Evolutionary conservation across 2,888 invertebrate genomes (phyloP).

Genomic region (Eremobia ochroleuca): DNA sequence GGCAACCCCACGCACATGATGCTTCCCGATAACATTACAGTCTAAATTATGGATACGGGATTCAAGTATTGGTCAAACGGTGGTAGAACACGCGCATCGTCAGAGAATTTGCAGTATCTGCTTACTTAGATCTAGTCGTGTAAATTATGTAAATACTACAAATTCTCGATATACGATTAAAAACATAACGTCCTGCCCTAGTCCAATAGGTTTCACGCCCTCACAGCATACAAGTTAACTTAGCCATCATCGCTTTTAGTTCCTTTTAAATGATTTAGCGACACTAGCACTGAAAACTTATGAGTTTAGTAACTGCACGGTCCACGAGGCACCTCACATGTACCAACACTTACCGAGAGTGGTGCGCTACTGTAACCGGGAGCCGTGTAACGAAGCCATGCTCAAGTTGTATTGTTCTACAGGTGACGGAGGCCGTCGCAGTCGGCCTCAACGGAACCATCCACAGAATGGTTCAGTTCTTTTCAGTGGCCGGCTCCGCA

Average conservation of each 20-base stretch:
- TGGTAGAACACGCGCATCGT: conserved; percentile 65
- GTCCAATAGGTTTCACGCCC: conserved; percentile 82
- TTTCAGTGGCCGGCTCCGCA: conserved; percentile 92
- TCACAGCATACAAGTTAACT: conserved; percentile 83
- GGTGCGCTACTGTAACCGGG: conserved; percentile 56
- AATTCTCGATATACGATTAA: conserved; percentile 72
- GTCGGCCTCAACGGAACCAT: conserved; percentile 92
- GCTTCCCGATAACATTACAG: conserved; percentile 80
- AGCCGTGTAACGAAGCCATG: conserved; percentile 80
- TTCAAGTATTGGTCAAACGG: conserved; percentile 59
- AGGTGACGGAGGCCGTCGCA: conserved; percentile 92
- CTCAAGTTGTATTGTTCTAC: conserved; percentile 90
- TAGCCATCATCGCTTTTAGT: conserved; percentile 88
- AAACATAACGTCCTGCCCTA: conserved; percentile 72
- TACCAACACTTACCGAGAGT: conserved; percentile 49
- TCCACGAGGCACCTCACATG: conserved; percentile 74
- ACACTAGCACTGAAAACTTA: conserved; percentile 80
- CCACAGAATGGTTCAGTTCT: conserved; percentile 92
- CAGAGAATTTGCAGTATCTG: conserved; percentile 80
- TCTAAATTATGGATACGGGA: conserved; percentile 64
- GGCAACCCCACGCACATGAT: conserved; percentile 86
- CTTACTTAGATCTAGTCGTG: conserved; percentile 72
- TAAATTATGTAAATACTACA: conserved; percentile 74
- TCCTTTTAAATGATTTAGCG: conserved; percentile 76
- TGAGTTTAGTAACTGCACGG: conserved; percentile 75